Evolutionary conservation across 2,113 vertebrate genomes (phyloP).

Genomic region (Nicator chloris): DNA sequence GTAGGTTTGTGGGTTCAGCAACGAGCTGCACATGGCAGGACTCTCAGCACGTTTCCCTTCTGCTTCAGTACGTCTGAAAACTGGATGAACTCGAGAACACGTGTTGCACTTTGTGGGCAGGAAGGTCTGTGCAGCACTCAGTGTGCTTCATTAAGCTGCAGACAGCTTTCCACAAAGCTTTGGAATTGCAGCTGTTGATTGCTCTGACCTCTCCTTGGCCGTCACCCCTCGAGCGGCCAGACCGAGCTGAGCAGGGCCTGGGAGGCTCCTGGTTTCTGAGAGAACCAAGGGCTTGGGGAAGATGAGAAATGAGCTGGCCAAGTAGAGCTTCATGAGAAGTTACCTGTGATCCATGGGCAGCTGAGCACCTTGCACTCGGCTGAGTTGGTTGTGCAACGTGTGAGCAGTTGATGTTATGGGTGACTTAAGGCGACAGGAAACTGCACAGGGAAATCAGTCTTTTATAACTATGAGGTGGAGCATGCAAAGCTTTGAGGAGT

Average conservation of each 20-base stretch:
- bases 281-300: background rate
- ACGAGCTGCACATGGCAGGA: background rate
- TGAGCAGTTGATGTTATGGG: background rate
- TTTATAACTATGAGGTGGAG: background rate
- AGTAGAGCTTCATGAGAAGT: background rate
- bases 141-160: background rate
- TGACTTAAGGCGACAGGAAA: background rate
- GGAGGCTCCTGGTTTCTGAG: background rate
- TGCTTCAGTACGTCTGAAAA: background rate
- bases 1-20: background rate
- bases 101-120: background rate
- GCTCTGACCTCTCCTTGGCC: background rate
- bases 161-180: background rate
- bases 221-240: background rate
- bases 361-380: background rate
- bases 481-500: background rate
- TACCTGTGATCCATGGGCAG: background rate
- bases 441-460: background rate
- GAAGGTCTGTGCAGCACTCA: background rate
- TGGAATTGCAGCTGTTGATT: background rate
- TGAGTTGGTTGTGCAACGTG: background rate
- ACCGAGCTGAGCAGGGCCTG: fast-evolving
- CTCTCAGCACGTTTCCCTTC: background rate
- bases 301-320: background rate
- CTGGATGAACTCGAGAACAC: background rate